These are phyloP conservation scores for Miltochrista miniata DNA, from an alignment of 2,888 invertebrate genomes.

Conservation along the genomic window DNA sequence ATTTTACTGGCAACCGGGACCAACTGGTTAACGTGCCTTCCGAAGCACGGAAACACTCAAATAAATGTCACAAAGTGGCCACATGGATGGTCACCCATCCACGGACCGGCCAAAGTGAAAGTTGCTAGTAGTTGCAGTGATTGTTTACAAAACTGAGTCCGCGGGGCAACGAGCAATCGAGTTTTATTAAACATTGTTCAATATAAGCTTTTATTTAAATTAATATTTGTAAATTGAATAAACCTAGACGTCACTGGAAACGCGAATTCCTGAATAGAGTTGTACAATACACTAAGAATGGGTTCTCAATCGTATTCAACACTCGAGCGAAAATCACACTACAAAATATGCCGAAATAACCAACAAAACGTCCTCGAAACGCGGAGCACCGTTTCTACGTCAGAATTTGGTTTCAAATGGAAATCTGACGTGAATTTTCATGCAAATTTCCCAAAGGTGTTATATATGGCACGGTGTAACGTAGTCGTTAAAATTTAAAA, in stretches of 20 bases:
- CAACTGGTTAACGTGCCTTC: neutral
- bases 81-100: too few relatives aligned
- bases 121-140: too few relatives aligned
- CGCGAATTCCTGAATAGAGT: neutral
- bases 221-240: neutral
- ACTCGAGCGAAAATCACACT: conserved; percentile 2
- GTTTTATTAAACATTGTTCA: too few relatives aligned
- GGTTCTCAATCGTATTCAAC: conserved; percentile 7
- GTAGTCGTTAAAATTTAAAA: conserved; percentile 34
- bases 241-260: neutral
- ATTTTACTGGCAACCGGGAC: neutral
- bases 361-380: conserved; percentile 37
- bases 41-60: too few relatives aligned
- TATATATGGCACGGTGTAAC: conserved; percentile 32
- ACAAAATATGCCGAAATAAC: conserved; percentile 23
- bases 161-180: too few relatives aligned
- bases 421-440: conserved; percentile 45
- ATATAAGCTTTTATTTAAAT: too few relatives aligned
- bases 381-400: conserved; percentile 31
- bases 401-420: conserved; percentile 44
- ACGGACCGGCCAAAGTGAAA: too few relatives aligned
- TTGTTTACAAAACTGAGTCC: too few relatives aligned
- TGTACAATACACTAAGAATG: conserved; percentile 6
- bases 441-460: conserved; percentile 44
- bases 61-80: too few relatives aligned